Percentiles rank a stretch among this genome's conserved stretches.
These are phyloP conservation scores for Spheniscus mendiculus DNA, from an alignment of 2,113 vertebrate genomes.

Conservation along the genomic window DNA sequence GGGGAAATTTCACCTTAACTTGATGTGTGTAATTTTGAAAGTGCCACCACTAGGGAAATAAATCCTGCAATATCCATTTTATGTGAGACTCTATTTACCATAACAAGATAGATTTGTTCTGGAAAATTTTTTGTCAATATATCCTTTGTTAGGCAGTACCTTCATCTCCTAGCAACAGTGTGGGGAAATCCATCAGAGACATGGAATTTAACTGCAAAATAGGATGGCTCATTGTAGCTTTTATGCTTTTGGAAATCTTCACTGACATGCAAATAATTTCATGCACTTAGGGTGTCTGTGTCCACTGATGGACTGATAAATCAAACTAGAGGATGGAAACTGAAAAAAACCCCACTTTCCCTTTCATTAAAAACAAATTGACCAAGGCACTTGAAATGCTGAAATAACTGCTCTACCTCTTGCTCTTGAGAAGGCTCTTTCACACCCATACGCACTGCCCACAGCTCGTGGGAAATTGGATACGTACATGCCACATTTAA, in stretches of 20 bases:
- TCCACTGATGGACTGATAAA: neutral
- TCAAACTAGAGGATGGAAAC: neutral
- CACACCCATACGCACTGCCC: neutral
- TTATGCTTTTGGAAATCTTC: slow-evolving; percentile 46
- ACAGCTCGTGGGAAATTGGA: neutral
- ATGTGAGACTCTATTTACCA: slow-evolving; percentile 32
- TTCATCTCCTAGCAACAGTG: slow-evolving; percentile 79
- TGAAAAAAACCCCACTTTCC: neutral
- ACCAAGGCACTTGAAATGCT: neutral
- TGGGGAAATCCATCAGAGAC: slow-evolving; percentile 75
- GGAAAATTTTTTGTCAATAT: slow-evolving; percentile 55
- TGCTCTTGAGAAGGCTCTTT: neutral
- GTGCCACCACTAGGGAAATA: slow-evolving; percentile 2
- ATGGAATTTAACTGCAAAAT: slow-evolving; percentile 63
- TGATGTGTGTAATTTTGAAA: neutral
- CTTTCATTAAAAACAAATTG: neutral
- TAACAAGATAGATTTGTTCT: slow-evolving; percentile 54
- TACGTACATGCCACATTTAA: neutral
- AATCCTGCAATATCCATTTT: slow-evolving; percentile 43
- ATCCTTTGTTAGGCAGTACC: slow-evolving; percentile 66
- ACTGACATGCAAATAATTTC: slow-evolving; percentile 17
- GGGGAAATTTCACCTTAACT: neutral
- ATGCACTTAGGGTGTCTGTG: neutral
- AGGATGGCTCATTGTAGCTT: slow-evolving; percentile 50
- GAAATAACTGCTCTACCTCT: neutral